These are phyloP conservation scores for Ammodytes marinus DNA, from an alignment of 2,113 vertebrate genomes.

Conservation along the genomic window DNA sequence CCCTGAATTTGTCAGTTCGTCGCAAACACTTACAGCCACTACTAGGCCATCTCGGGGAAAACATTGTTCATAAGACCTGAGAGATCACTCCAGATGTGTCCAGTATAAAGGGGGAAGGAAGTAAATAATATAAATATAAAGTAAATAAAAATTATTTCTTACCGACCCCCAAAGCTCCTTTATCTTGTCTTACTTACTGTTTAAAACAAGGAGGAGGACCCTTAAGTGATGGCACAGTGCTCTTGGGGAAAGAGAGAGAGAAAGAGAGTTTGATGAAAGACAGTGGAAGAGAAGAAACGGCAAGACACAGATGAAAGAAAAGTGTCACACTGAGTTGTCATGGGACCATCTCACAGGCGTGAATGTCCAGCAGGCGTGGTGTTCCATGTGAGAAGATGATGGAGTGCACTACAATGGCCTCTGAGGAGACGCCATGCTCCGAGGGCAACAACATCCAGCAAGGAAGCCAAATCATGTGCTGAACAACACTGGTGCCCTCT, in stretches of 20 bases:
- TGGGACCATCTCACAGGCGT: conserved; percentile 49
- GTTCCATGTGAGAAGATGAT: conserved; percentile 68
- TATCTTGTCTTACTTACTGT: conserved; percentile 13
- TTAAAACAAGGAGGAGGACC: conserved; percentile 45
- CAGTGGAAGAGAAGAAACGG: conserved; percentile 44
- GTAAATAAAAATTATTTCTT: neutral
- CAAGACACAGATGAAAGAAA: conserved; percentile 65
- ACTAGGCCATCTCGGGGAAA: neutral
- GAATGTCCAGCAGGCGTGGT: conserved; percentile 67
- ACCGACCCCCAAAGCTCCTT: neutral
- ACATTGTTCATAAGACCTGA: conserved; percentile 18
- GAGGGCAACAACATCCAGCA: conserved; percentile 42
- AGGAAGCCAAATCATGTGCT: conserved; percentile 35
- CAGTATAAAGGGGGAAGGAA: neutral
- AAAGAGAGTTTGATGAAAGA: conserved; percentile 60
- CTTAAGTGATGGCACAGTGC: conserved; percentile 46
- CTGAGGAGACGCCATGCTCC: conserved; percentile 61
- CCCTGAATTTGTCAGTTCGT: conserved; percentile 59
- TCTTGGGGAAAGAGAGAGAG: conserved; percentile 35
- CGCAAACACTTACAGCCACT: conserved; percentile 46
- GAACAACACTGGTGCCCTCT: conserved; percentile 14
- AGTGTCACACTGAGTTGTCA: conserved; percentile 61
- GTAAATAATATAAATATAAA: conserved; percentile 20
- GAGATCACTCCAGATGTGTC: conserved; percentile 30
- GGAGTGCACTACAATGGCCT: conserved; percentile 59